Conservation (phyloP, 2,888 invertebrate genomes). For the Netelia melanura region DNA sequence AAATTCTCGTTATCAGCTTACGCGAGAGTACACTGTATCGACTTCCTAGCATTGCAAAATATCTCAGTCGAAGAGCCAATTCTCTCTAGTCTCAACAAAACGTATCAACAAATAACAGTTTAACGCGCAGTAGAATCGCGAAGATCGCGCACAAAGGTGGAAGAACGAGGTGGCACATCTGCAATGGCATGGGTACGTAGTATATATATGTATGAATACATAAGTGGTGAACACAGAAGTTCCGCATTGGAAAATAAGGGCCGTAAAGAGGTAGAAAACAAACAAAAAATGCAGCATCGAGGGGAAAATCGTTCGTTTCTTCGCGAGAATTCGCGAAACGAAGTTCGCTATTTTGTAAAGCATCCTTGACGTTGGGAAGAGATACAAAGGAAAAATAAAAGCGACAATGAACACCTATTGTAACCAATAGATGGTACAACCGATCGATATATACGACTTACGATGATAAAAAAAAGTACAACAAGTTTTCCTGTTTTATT, state of each 20-base stretch:
- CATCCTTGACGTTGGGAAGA: background rate
- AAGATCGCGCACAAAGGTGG: background rate
- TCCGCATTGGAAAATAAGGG: background rate
- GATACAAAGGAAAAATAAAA: slow-evolving; percentile 18
- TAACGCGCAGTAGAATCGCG: background rate
- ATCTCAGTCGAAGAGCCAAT: background rate
- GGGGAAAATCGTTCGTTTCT: slow-evolving; percentile 1
- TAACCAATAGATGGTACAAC: background rate
- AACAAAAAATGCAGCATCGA: background rate
- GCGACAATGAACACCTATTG: background rate
- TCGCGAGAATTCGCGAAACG: background rate
- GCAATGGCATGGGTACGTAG: background rate
- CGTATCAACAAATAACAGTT: background rate
- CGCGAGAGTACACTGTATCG: background rate
- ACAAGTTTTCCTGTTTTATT: too few relatives aligned
- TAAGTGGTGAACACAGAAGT: background rate
- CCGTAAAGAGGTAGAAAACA: background rate
- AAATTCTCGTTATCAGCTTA: background rate
- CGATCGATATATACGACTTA: slow-evolving; percentile 8
- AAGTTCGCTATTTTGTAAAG: slow-evolving; percentile 18
- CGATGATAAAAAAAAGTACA: slow-evolving; percentile 13
- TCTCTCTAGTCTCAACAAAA: background rate
- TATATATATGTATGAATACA: background rate
- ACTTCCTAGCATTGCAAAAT: background rate
- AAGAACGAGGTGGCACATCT: background rate